These are phyloP conservation scores for Dynastes tityus DNA, from an alignment of 2,888 invertebrate genomes.

Conservation along the genomic window DNA sequence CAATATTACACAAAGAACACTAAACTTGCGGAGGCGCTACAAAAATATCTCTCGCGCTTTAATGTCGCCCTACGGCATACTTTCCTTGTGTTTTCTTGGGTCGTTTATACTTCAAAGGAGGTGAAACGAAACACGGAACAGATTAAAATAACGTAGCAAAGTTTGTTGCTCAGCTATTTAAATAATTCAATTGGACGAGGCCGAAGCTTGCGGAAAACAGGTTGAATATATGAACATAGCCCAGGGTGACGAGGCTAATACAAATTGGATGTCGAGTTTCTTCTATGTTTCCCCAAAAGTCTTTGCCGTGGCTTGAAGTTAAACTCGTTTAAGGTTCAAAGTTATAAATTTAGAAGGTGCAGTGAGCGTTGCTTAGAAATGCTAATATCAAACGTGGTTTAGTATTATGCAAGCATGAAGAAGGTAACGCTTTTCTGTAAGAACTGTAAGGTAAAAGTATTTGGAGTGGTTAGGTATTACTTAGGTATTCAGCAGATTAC, in stretches of 20 bases:
- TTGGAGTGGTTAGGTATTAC: too few relatives aligned
- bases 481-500: too few relatives aligned
- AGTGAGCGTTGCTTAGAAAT: too few relatives aligned
- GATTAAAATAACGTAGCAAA: constrained; percentile 19
- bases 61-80: background rate
- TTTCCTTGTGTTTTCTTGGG: background rate
- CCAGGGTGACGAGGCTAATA: background rate
- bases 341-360: too few relatives aligned
- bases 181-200: constrained; percentile 26
- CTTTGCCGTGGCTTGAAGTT: background rate
- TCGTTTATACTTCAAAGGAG: constrained; percentile 7
- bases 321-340: background rate
- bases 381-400: too few relatives aligned
- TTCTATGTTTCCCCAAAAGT: background rate
- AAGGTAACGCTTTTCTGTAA: too few relatives aligned
- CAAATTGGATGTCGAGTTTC: constrained; percentile 5
- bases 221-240: background rate
- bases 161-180: constrained; percentile 15
- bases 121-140: background rate
- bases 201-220: background rate
- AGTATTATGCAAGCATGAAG: too few relatives aligned
- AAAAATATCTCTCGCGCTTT: background rate
- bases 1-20: background rate
- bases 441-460: too few relatives aligned
- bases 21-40: background rate